Evolutionary conservation across 2,113 vertebrate genomes (phyloP).

Genomic region (Hemicordylus capensis): DNA sequence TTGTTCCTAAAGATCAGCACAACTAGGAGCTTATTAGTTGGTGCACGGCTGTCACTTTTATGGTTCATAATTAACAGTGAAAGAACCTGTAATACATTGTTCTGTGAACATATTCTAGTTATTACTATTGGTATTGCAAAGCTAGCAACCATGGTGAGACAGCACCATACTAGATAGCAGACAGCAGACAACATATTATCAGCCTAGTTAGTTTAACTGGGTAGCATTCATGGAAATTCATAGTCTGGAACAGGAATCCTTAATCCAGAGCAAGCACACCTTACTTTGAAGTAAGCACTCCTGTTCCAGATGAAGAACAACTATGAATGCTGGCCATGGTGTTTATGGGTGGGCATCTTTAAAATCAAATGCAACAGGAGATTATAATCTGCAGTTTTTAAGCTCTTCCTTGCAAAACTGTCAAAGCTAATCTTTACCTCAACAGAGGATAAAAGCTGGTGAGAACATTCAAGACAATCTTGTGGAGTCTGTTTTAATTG

Average conservation of each 20-base stretch:
- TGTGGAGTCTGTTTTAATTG: background rate
- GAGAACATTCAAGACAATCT: background rate
- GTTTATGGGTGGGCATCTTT: background rate
- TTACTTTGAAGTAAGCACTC: too few relatives aligned
- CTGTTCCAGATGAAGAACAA: too few relatives aligned
- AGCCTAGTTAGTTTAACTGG: background rate
- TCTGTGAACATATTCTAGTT: background rate
- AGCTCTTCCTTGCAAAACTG: background rate
- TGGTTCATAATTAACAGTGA: background rate
- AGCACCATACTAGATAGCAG: too few relatives aligned
- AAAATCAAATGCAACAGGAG: background rate
- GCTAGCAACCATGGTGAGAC: background rate
- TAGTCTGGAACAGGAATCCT: too few relatives aligned
- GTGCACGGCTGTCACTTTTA: background rate
- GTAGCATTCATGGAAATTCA: too few relatives aligned
- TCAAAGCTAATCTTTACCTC: background rate
- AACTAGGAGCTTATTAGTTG: background rate
- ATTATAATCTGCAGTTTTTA: background rate
- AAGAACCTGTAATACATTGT: too few relatives aligned
- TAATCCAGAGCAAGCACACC: too few relatives aligned
- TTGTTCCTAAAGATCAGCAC: rapidly evolving
- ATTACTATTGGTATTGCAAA: background rate
- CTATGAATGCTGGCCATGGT: too few relatives aligned
- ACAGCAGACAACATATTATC: background rate
- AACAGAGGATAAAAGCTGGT: background rate